These are phyloP conservation scores for Amphiprion percula DNA, from an alignment of 2,113 vertebrate species.

Conservation along the genomic window DNA sequence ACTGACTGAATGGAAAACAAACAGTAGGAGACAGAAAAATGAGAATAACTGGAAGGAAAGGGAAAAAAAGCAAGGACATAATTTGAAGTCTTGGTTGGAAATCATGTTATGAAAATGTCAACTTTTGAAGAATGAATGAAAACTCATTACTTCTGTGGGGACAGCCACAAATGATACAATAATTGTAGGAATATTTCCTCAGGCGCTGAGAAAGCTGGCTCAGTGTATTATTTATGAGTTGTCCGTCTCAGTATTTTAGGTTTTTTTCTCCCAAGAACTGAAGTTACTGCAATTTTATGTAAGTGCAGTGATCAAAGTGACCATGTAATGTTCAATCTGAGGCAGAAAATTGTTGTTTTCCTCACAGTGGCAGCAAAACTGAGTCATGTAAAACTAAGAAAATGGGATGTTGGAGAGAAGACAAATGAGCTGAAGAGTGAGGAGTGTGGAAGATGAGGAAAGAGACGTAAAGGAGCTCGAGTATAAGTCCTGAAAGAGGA, in stretches of 20 bases:
- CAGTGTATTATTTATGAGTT: no score
- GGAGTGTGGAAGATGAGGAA: slow-evolving; percentile 14
- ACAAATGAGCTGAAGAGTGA: not conserved
- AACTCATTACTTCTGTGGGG: no score
- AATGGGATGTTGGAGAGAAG: not conserved
- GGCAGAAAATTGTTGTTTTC: not conserved
- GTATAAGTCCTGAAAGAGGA: slow-evolving; percentile 49
- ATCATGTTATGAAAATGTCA: no score
- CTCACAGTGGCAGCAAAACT: not conserved
- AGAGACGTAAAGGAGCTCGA: slow-evolving; percentile 7
- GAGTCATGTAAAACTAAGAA: not conserved
- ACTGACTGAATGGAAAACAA: slow-evolving; percentile 1
- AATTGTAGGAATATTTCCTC: no score
- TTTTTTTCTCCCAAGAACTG: not conserved
- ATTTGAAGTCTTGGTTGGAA: not conserved
- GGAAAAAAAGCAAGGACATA: not conserved
- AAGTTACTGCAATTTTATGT: not conserved
- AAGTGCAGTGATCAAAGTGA: no score
- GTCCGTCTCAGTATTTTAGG: no score
- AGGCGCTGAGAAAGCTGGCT: not conserved
- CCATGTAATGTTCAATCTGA: not conserved
- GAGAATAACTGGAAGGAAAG: not conserved
- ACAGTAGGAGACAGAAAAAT: slow-evolving; percentile 1
- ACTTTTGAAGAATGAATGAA: no score
- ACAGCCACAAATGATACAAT: no score